Conservation (phyloP, 2,113 vertebrate species). For the Stegostoma tigrinum region DNA sequence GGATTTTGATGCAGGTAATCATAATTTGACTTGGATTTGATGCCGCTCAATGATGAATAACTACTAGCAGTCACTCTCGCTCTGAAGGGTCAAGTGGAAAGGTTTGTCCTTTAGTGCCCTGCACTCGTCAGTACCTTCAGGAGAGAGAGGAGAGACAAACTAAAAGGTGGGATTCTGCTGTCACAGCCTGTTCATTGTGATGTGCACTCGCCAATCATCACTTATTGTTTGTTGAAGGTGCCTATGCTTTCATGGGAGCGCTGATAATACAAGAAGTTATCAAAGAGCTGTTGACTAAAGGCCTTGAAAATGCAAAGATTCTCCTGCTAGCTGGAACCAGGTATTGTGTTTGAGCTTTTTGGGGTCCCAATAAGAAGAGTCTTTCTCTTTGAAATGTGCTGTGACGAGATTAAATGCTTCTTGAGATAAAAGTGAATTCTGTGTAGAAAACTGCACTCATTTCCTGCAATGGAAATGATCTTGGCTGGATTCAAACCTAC, state of each 20-base stretch:
- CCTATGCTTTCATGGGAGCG: constrained; percentile 93
- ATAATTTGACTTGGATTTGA: background rate
- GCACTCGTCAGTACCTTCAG: background rate
- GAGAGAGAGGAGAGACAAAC: background rate
- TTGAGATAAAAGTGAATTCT: constrained; percentile 12
- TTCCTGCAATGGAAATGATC: background rate
- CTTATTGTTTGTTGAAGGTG: constrained; percentile 56
- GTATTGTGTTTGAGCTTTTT: constrained; percentile 50
- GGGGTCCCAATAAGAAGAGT: background rate
- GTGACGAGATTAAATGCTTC: background rate
- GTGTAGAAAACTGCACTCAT: background rate
- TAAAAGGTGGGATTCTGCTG: background rate
- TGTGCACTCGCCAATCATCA: background rate
- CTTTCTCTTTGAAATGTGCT: background rate
- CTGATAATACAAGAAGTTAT: constrained; percentile 92
- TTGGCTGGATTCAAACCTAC: background rate
- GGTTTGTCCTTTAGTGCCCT: background rate
- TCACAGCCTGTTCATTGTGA: background rate
- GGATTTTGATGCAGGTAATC: too few species aligned
- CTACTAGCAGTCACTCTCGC: background rate
- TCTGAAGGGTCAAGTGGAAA: background rate
- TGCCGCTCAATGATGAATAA: background rate
- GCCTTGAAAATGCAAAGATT: constrained; percentile 81
- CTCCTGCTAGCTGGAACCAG: constrained; percentile 93
- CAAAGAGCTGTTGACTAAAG: constrained; percentile 78